Conservation (phyloP, 2,797 vertebrate species). For the Vultur gryphus region DNA sequence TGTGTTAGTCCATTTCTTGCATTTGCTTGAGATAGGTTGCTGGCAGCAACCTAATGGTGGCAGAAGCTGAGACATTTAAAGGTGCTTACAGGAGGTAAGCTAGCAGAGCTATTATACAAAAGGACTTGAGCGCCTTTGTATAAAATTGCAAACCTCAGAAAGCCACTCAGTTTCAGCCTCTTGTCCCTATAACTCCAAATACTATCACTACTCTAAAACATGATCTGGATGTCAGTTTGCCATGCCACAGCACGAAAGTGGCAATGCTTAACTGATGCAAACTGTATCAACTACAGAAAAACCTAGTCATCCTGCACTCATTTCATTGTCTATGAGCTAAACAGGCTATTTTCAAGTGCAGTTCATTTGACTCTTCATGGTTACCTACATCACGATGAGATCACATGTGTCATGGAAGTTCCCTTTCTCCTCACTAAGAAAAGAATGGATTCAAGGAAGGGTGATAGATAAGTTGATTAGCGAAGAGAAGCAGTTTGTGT, state of each 20-base stretch:
- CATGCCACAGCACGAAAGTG: not conserved
- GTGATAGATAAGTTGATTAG: not conserved
- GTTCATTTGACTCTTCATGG: not conserved
- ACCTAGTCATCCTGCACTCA: not conserved
- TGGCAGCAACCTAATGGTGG: not conserved
- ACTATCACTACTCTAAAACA: not conserved
- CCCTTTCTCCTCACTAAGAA: not conserved
- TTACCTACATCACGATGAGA: not conserved
- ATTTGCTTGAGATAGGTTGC: not conserved
- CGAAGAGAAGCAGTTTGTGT: not conserved
- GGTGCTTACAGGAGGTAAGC: not conserved
- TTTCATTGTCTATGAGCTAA: not conserved
- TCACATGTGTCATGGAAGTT: not conserved
- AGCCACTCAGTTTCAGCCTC: not conserved
- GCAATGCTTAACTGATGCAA: not conserved
- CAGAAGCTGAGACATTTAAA: not conserved
- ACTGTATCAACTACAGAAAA: not conserved
- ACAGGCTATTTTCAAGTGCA: not conserved
- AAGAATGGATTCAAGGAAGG: not conserved
- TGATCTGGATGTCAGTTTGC: not conserved
- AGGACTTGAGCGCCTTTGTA: not conserved
- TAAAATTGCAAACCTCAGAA: not conserved
- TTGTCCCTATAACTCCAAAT: not conserved
- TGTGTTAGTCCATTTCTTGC: not conserved
- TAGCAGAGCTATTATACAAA: not conserved